Conservation (phyloP, 2,113 vertebrate species). For the Corvus cornix region DNA sequence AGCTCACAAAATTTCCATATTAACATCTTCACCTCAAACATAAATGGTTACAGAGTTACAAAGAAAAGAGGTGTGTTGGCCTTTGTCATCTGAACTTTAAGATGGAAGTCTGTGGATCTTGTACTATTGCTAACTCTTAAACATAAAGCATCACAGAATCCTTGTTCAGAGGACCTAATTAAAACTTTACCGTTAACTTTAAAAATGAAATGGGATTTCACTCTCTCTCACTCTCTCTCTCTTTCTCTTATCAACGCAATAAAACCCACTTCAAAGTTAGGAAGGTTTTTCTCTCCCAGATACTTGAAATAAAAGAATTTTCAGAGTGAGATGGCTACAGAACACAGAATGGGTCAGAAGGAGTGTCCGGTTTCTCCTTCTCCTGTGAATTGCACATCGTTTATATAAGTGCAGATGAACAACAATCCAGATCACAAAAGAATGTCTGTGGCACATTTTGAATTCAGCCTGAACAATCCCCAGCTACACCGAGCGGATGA, state of each 20-base stretch:
- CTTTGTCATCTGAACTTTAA: slow-evolving; percentile 69
- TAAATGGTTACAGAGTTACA: slow-evolving; percentile 79
- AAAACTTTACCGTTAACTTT: slow-evolving; percentile 62
- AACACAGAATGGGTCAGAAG: neutral
- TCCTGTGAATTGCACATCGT: neutral
- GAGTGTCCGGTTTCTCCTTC: neutral
- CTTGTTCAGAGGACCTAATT: slow-evolving; percentile 62
- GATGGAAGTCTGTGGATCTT: slow-evolving; percentile 32
- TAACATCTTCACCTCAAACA: slow-evolving; percentile 81
- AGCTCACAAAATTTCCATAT: slow-evolving; percentile 79
- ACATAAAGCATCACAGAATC: slow-evolving; percentile 11
- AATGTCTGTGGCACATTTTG: neutral
- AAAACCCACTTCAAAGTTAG: slow-evolving; percentile 35
- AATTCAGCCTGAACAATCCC: neutral
- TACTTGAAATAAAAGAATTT: slow-evolving; percentile 42
- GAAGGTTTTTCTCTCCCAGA: slow-evolving; percentile 1
- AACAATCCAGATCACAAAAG: neutral
- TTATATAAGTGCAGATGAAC: neutral
- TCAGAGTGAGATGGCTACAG: neutral
- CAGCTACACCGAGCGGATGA: neutral
- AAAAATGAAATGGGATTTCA: slow-evolving; percentile 55
- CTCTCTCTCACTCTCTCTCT: neutral
- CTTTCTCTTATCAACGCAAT: neutral
- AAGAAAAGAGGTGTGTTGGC: slow-evolving; percentile 68
- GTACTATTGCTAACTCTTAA: neutral